Base-by-base conservation (phyloP, 2,797 vertebrate genomes). In the Cirrhinus molitorella region DNA sequence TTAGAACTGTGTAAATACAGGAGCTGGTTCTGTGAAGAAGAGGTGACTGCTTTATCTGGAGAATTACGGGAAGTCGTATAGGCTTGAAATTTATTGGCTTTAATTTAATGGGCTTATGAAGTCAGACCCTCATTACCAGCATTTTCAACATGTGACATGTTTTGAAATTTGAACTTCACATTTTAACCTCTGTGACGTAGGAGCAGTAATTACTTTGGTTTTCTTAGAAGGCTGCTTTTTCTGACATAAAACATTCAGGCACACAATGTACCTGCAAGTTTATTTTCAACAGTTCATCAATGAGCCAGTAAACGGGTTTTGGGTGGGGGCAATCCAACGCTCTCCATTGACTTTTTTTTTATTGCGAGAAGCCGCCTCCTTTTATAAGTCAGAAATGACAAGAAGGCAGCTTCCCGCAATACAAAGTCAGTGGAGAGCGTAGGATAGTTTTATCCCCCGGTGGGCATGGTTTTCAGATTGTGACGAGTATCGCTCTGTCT, bases 241-340 rank as follows among this genome's bases (percentile, higher is more conserved):
- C 55, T 77, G 40, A 28, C 74, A 45, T 43, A 14, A 77, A 77
- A 28, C 57, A 31, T 61, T 61, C 23, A 61, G 11, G 23, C 40
- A 47, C 74, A 77, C 55, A 77, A 75, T 57, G 31, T 43, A 63
- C 57, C 23, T 28, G 5, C 31, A 31, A 2, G 5, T 45, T 16
- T 43, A 23, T 59, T 59, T 76, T 43, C 16, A 59, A 21, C 57
- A 21, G 23, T 19, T 45, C 16, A 63, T 45, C 11, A 28, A 21
- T 28, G 12, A 31, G 47, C 43, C 17, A 31, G 14, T 14, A 77
- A 13, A 28, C 55, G 4, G 37, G 45, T 59, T 5, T n/a, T n/a
- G n/a, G n/a, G n/a, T n/a, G n/a, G n/a, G n/a, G n/a, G n/a, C n/a
- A n/a, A n/a, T n/a, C n/a, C n/a, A n/a, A n/a, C n/a, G n/a, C n/a